Evolutionary conservation across 64 coral and sea anemone species (phyloP).

Genomic region (Platygyra sinensis): DNA sequence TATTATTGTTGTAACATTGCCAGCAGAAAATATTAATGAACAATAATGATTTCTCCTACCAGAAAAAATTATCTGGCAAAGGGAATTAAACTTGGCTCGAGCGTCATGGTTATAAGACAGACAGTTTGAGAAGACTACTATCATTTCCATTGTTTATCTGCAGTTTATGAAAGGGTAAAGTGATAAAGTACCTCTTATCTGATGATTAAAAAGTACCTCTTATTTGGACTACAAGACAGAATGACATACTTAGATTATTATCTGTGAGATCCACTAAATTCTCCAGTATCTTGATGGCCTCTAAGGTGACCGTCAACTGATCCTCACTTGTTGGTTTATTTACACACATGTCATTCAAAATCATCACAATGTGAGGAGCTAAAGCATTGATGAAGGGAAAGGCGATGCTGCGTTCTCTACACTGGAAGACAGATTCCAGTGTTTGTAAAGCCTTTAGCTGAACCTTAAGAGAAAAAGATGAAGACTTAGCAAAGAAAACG

Average conservation of each 20-base stretch:
- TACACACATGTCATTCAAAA: constrained; percentile 81
- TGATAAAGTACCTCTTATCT: no score
- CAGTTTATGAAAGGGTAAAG: no score
- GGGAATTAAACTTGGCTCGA: no score
- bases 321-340: constrained; percentile 77
- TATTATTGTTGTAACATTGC: no score
- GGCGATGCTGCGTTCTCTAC: constrained; percentile 64
- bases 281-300: constrained; percentile 88
- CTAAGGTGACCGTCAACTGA: constrained; percentile 71
- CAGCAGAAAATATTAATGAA: no score
- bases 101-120: no score
- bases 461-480: constrained; percentile 50
- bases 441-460: constrained; percentile 96
- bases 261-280: constrained; percentile 76
- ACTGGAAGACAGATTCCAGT: constrained; percentile 81
- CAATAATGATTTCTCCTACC: no score
- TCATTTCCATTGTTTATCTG: no score
- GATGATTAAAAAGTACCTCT: no score
- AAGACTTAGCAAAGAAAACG: not conserved
- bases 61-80: no score
- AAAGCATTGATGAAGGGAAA: constrained; percentile 83
- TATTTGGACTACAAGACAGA: not conserved
- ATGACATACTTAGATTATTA: constrained; percentile 82
- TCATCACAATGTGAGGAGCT: constrained; percentile 90
- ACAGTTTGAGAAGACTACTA: no score